Evolutionary conservation across 2,113 vertebrate species (phyloP).

Genomic region (Sylvilagus bachmani): DNA sequence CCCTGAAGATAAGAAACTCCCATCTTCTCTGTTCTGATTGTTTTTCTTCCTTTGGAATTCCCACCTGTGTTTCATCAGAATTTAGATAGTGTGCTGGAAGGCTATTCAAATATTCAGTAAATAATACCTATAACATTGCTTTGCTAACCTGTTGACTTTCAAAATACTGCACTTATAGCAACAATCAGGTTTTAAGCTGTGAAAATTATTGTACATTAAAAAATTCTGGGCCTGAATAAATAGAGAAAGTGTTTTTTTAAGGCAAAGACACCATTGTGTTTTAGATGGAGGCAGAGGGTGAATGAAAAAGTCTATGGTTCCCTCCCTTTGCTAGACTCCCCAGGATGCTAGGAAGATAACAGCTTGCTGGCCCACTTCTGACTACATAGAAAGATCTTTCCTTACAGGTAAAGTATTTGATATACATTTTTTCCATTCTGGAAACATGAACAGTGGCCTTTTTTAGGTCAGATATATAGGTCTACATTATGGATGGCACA

Average conservation of each 20-base stretch:
- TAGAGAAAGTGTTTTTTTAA: slow-evolving; percentile 8
- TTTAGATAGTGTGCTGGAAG: neutral
- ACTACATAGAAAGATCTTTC: slow-evolving; percentile 40
- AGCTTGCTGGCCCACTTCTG: slow-evolving; percentile 68
- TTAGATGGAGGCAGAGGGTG: neutral
- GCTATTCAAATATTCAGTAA: neutral
- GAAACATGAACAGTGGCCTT: slow-evolving; percentile 28
- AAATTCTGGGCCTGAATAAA: neutral
- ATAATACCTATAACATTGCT: neutral
- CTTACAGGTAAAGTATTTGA: slow-evolving; percentile 60
- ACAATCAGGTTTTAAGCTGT: neutral
- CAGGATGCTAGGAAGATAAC: slow-evolving; percentile 66
- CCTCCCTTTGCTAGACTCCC: neutral
- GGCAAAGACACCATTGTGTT: neutral
- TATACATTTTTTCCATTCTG: slow-evolving; percentile 70
- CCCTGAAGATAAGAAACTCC: neutral
- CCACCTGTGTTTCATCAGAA: neutral
- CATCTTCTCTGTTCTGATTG: neutral
- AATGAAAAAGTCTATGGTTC: neutral
- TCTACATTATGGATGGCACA: slow-evolving; percentile 52
- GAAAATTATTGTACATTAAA: neutral
- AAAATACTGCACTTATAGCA: neutral
- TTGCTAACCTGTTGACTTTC: neutral
- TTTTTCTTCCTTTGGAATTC: neutral
- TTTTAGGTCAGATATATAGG: slow-evolving; percentile 66